A percentile compares a stretch with the other conserved stretches of the same genome.
These are phyloP conservation scores for Antechinus stuartii DNA, from an alignment of 2,113 vertebrate genomes.

Conservation along the genomic window DNA sequence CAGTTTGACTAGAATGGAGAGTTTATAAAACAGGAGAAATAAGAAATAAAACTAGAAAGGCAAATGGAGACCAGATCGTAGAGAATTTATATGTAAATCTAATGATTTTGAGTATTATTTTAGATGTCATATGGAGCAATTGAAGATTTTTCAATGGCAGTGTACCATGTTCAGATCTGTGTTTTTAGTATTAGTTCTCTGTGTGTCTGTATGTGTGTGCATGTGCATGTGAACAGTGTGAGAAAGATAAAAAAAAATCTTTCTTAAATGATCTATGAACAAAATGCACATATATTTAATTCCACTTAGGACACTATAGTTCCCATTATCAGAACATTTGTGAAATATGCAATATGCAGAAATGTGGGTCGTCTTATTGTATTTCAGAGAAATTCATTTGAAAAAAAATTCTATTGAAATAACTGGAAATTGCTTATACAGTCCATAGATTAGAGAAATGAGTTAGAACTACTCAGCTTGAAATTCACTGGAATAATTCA, in stretches of 20 bases:
- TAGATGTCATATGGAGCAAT: not conserved
- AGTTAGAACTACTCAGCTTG: constrained; percentile 79
- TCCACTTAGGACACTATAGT: constrained; percentile 38
- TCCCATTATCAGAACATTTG: constrained; percentile 52
- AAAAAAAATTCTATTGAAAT: constrained; percentile 57
- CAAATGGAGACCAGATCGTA: not conserved
- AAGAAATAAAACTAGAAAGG: not conserved
- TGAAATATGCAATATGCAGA: constrained; percentile 68
- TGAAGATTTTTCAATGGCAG: not conserved
- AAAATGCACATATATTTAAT: constrained; percentile 34
- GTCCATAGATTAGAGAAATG: constrained; percentile 63
- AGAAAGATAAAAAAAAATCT: constrained; percentile 54
- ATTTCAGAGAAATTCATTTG: constrained; percentile 67
- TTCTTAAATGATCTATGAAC: not conserved
- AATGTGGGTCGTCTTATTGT: constrained; percentile 50
- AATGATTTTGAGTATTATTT: not conserved
- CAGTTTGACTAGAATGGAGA: not conserved
- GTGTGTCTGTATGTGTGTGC: not conserved
- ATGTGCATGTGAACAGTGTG: not conserved
- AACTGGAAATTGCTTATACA: constrained; percentile 68
- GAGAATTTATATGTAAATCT: not conserved
- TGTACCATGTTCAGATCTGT: not conserved
- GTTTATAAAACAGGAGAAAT: not conserved
- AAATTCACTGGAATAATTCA: constrained; percentile 82
- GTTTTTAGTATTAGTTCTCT: not conserved